Conservation (phyloP, 2,888 invertebrate species). For the Aelia acuminata region DNA sequence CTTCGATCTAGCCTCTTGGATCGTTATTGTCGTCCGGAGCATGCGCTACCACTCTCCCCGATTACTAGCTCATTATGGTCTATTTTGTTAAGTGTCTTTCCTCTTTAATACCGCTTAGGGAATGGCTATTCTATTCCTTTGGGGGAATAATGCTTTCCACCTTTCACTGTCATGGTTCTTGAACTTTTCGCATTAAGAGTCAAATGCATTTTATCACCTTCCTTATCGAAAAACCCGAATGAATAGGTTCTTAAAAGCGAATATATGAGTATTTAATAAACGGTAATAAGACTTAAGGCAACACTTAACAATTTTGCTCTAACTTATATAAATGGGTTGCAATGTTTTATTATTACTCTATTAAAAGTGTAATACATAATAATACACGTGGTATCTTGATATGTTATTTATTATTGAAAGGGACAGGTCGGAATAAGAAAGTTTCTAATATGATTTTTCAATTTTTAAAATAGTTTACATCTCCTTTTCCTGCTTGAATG, state of each 20-base stretch:
- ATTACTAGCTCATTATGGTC: conserved; percentile 35
- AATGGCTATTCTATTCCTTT: not conserved
- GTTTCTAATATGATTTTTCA: too few species aligned
- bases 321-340: too few species aligned
- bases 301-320: too few species aligned
- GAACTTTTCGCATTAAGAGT: not conserved
- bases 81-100: not conserved
- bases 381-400: too few species aligned
- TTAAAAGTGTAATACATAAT: too few species aligned
- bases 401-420: too few species aligned
- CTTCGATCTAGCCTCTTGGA: conserved; percentile 6
- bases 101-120: not conserved
- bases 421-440: too few species aligned
- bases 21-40: conserved; percentile 28
- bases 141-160: not conserved
- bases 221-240: not conserved
- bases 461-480: too few species aligned
- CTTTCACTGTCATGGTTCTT: not conserved
- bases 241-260: not conserved
- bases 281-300: not conserved
- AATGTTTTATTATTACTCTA: too few species aligned
- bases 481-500: too few species aligned
- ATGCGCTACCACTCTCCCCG: not conserved
- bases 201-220: not conserved
- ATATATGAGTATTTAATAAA: not conserved